Conservation (phyloP, 2,113 vertebrate genomes). For the Chauna torquata region DNA sequence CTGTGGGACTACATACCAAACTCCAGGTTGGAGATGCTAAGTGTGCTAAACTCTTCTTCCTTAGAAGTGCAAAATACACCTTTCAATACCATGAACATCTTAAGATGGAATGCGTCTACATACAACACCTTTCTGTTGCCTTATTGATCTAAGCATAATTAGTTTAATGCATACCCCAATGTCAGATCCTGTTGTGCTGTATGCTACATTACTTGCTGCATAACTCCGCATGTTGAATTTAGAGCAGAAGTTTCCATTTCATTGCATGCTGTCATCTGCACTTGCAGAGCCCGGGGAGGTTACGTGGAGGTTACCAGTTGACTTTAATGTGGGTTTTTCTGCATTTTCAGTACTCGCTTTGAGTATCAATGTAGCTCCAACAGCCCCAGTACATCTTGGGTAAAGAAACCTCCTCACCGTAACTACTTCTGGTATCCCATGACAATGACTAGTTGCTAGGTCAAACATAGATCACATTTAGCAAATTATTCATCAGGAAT, state of each 20-base stretch:
- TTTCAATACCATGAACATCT: not conserved
- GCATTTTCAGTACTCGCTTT: not conserved
- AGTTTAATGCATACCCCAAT: not conserved
- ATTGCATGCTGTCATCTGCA: not conserved
- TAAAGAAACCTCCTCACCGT: not conserved
- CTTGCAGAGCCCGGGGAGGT: not conserved
- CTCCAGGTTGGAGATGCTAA: not conserved
- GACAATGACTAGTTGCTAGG: not conserved
- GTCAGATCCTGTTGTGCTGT: not conserved
- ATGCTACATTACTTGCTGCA: not conserved
- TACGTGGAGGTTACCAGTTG: not conserved
- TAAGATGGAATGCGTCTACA: not conserved
- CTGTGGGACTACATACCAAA: not conserved
- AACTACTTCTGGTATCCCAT: not conserved
- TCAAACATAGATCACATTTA: not conserved
- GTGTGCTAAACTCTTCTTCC: not conserved
- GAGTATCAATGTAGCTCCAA: not conserved
- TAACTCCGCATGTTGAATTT: not conserved
- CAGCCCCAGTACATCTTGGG: not conserved
- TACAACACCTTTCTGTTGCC: not conserved
- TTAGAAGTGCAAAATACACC: not conserved
- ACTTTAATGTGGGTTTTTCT: not conserved
- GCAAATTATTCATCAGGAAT: not conserved
- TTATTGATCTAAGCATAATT: not conserved
- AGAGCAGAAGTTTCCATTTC: not conserved